Conservation (phyloP, 2,797 vertebrate genomes). For the Hypotaenidia okinawae region DNA sequence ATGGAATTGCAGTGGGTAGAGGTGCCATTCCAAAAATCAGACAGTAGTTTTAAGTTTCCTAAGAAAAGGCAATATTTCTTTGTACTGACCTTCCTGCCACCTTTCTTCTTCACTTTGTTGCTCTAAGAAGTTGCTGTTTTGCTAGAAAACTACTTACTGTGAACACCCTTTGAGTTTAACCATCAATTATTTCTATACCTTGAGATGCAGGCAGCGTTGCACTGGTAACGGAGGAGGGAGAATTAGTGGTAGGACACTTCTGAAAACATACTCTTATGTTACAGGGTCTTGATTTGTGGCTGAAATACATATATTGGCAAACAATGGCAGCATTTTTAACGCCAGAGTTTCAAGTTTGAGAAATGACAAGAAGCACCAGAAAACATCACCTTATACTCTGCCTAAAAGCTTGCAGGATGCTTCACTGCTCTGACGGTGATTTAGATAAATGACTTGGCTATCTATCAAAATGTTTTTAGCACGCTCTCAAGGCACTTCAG, state of each 20-base stretch:
- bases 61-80: slow-evolving; percentile 81
- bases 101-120: slow-evolving; percentile 80
- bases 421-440: slow-evolving; percentile 81
- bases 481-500: slow-evolving; percentile 73
- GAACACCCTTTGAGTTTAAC: slow-evolving; percentile 80
- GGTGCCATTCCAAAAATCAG: slow-evolving; percentile 58
- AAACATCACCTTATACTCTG: slow-evolving; percentile 52
- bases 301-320: slow-evolving; percentile 73
- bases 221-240: slow-evolving; percentile 16
- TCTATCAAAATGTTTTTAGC: slow-evolving; percentile 85
- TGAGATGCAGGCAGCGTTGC: slow-evolving; percentile 43
- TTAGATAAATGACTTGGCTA: slow-evolving; percentile 85
- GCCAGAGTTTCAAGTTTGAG: slow-evolving; percentile 66
- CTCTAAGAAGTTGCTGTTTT: slow-evolving; percentile 83
- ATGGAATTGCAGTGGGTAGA: slow-evolving; percentile 1
- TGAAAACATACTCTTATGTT: slow-evolving; percentile 55
- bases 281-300: slow-evolving; percentile 65
- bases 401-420: slow-evolving; percentile 77
- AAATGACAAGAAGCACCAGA: slow-evolving; percentile 74
- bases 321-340: slow-evolving; percentile 73
- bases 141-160: slow-evolving; percentile 79
- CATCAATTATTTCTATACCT: slow-evolving; percentile 81
- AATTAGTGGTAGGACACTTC: slow-evolving; percentile 39
- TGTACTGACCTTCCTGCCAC: slow-evolving; percentile 81
- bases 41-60: slow-evolving; percentile 60